Evolutionary conservation across 1,140 invertebrate species (phyloP).

Genomic region (Pogonomyrmex barbatus): DNA sequence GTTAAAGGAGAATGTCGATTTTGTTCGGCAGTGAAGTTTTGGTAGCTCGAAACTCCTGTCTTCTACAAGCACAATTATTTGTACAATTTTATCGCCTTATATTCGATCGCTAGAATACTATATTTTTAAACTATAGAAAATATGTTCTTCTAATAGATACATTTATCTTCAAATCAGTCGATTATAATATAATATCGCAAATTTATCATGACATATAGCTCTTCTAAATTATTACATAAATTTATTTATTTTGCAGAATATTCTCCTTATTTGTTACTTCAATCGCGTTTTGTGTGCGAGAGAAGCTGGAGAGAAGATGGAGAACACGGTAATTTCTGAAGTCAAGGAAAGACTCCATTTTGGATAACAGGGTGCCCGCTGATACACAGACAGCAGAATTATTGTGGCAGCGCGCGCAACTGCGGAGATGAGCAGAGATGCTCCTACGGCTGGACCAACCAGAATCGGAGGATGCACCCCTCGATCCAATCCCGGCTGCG

Average conservation of each 20-base stretch:
- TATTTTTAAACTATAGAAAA: background rate
- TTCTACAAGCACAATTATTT: constrained; percentile 4
- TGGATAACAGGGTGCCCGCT: constrained; percentile 66
- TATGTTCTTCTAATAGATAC: background rate
- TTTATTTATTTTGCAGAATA: background rate
- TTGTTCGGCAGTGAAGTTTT: constrained; percentile 5
- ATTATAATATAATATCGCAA: background rate
- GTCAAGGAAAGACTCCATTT: constrained; percentile 79
- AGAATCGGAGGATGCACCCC: constrained; percentile 76
- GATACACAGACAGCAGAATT: constrained; percentile 51
- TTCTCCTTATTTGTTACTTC: background rate
- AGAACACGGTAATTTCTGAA: background rate
- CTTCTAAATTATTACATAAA: background rate
- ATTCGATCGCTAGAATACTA: background rate
- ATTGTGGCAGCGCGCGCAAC: constrained; percentile 79
- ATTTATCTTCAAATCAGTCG: too few species aligned
- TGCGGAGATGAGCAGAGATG: constrained; percentile 85
- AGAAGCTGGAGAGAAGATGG: background rate
- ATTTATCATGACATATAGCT: background rate
- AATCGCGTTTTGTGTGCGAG: background rate
- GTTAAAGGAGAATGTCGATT: constrained; percentile 59
- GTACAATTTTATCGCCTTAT: background rate
- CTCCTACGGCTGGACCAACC: constrained; percentile 74
- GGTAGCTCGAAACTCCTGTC: background rate
- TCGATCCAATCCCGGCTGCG: constrained; percentile 74